Evolutionary conservation across 2,113 vertebrate genomes (phyloP), one percentile per base, ranked within the genome.

Genomic region (Sebastes fasciatus): DNA sequence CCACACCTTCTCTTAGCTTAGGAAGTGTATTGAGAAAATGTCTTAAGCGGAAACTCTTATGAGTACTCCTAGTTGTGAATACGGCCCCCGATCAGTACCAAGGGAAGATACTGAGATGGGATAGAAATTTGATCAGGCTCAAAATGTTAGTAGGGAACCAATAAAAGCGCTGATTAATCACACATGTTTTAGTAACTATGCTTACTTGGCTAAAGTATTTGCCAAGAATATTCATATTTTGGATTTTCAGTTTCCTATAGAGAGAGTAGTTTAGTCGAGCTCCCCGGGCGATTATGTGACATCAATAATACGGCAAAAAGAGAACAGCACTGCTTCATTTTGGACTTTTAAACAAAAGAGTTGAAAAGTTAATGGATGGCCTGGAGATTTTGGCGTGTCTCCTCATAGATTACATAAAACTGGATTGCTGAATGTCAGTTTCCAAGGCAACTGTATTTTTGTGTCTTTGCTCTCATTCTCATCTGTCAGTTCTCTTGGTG

Each of bases 361-460:
- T 79, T 86, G 77, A 85, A 89, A 91, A 89, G 86, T 92, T 92
- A 79, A 80, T 64, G 13, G 57, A 45, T 68, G 49, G 68, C 86
- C 75, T 66, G 21, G 54, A 84, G 80, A 79, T 68, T 84, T 51
- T 89, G 84, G 85, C 80, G 65, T 2, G 51, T 80, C 51, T 81
- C 70, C 12, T 19, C 57, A 46, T 52, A 58, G 74, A 91, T 92
- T 89, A 88, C 87, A 88, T 86, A 89, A 89, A 88, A 82, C 55
- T 77, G 62, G 82, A 86, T 66, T 66, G 84, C 76, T 87, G 79
- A 48, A 76, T 69, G 77, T 82, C 85, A 71, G 92, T 93, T 92
- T 87, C 92, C 92, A 88, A 85, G 91, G 91, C 89, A 92, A 93
- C 90, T 77, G 81, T 77, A 19, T 81, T 86, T 86, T 89, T 79